These are phyloP conservation scores for Chaenodraco wilsoni DNA, from an alignment of 2,797 vertebrate genomes.

Conservation along the genomic window DNA sequence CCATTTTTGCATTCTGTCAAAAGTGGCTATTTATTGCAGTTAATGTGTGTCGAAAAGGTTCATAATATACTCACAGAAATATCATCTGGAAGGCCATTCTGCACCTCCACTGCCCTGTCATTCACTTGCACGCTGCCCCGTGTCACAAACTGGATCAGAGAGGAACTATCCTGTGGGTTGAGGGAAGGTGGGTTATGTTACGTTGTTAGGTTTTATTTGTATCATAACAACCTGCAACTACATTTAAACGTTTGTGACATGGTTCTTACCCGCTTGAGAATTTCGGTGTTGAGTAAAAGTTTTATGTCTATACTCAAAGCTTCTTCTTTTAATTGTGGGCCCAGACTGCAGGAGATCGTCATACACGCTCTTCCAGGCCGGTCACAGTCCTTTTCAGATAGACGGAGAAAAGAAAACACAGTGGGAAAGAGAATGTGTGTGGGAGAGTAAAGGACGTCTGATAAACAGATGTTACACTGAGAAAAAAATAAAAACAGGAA, in stretches of 20 bases:
- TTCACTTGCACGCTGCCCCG: slow-evolving; percentile 87
- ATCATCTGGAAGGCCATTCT: slow-evolving; percentile 89
- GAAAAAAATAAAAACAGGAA: slow-evolving; percentile 31
- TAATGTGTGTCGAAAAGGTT: background rate
- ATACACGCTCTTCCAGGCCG: slow-evolving; percentile 90
- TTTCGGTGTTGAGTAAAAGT: slow-evolving; percentile 95
- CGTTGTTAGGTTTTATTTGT: background rate
- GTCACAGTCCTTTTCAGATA: slow-evolving; percentile 90
- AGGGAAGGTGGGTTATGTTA: background rate
- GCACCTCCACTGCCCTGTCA: slow-evolving; percentile 87
- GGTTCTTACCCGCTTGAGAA: slow-evolving; percentile 90
- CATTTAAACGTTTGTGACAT: background rate
- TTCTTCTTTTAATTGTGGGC: slow-evolving; percentile 91
- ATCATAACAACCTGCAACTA: background rate
- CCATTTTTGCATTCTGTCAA: background rate
- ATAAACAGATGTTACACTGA: slow-evolving; percentile 57
- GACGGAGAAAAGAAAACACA: background rate
- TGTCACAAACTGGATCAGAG: slow-evolving; percentile 96
- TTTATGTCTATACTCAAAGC: slow-evolving; percentile 89
- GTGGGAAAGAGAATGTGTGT: slow-evolving; percentile 3
- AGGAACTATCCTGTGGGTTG: slow-evolving; percentile 90
- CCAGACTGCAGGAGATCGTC: slow-evolving; percentile 89
- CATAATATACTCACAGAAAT: slow-evolving; percentile 86
- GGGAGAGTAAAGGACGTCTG: slow-evolving; percentile 28
- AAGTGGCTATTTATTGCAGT: background rate